Evolutionary conservation across 2,113 vertebrate species (phyloP).

Genomic region (Scatophagus argus): DNA sequence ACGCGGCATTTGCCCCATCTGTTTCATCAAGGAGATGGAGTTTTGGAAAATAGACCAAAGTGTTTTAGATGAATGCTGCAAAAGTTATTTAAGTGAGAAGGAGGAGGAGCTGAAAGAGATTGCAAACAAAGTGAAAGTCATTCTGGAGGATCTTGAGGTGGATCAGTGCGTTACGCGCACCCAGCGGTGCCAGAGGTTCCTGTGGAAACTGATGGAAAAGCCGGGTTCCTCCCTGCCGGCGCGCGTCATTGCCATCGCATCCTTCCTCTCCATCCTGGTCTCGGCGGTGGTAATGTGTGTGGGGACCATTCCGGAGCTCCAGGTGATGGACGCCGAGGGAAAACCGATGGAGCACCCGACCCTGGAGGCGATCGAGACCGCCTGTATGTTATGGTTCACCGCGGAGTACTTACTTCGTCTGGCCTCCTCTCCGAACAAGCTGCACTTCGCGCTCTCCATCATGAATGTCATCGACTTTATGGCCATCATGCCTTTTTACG

Average conservation of each 20-base stretch:
- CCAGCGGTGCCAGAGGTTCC: slow-evolving; percentile 89
- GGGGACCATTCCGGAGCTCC: slow-evolving; percentile 96
- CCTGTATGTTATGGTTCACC: slow-evolving; percentile 96
- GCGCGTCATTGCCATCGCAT: slow-evolving; percentile 90
- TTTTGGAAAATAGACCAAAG: slow-evolving; percentile 97
- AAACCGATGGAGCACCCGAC: slow-evolving; percentile 92
- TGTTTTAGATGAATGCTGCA: slow-evolving; percentile 95
- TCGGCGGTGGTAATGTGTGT: slow-evolving; percentile 96
- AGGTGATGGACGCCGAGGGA: slow-evolving; percentile 89
- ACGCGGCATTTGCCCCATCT: slow-evolving; percentile 96
- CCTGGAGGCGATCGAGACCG: slow-evolving; percentile 94
- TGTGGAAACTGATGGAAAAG: slow-evolving; percentile 98
- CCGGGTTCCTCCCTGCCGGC: slow-evolving; percentile 92
- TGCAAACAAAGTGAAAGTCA: slow-evolving; percentile 91
- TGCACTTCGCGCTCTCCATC: slow-evolving; percentile 91
- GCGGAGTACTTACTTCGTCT: slow-evolving; percentile 93
- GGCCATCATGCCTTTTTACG: slow-evolving; percentile 95
- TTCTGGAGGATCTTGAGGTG: slow-evolving; percentile 91
- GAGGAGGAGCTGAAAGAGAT: slow-evolving; percentile 95
- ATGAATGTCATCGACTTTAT: slow-evolving; percentile 96
- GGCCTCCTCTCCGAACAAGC: slow-evolving; percentile 91
- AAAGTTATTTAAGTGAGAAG: slow-evolving; percentile 93
- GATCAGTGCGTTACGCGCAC: slow-evolving; percentile 86
- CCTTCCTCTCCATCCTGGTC: slow-evolving; percentile 92
- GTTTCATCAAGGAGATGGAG: slow-evolving; percentile 98